Evolutionary conservation across 2,113 vertebrate species (phyloP).

Genomic region (Oostethus manadensis): DNA sequence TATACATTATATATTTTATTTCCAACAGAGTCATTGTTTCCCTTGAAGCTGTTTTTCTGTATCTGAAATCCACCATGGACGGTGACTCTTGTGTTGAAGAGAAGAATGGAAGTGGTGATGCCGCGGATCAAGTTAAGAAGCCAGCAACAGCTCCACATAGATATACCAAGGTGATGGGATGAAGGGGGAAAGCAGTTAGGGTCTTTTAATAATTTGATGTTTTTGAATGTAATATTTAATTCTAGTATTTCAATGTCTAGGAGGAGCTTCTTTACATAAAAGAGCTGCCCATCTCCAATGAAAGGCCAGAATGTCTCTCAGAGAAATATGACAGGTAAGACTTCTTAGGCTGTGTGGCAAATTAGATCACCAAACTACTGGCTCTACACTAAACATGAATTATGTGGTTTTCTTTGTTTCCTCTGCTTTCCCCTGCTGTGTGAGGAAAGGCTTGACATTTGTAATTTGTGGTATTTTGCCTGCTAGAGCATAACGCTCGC

Average conservation of each 20-base stretch:
- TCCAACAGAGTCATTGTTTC: slow-evolving; percentile 33
- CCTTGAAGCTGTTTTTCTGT: slow-evolving; percentile 33
- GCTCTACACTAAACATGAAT: too few relatives aligned
- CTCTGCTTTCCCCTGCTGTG: too few relatives aligned
- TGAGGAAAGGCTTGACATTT: too few relatives aligned
- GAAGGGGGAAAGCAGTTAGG: neutral
- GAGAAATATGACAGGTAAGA: slow-evolving; percentile 96
- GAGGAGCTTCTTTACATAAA: slow-evolving; percentile 95
- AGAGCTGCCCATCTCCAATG: slow-evolving; percentile 86
- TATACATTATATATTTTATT: neutral
- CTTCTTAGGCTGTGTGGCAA: neutral
- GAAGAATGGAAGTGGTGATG: slow-evolving; percentile 77
- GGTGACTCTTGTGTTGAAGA: slow-evolving; percentile 73
- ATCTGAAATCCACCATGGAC: slow-evolving; percentile 78
- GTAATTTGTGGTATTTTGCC: too few relatives aligned
- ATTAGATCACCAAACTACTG: too few relatives aligned
- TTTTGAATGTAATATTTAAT: neutral
- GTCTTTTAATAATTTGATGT: neutral
- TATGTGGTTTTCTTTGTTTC: too few relatives aligned
- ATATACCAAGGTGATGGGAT: slow-evolving; percentile 83
- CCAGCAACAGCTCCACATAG: slow-evolving; percentile 71
- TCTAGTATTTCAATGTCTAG: slow-evolving; percentile 58
- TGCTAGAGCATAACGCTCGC: too few relatives aligned
- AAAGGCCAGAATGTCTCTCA: slow-evolving; percentile 90
- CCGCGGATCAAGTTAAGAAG: slow-evolving; percentile 68